Percentiles rank a stretch among this genome's conserved stretches.
phyloP scores from a whole-genome alignment of 2,888 invertebrate species.

The Tipula unca region DNA sequence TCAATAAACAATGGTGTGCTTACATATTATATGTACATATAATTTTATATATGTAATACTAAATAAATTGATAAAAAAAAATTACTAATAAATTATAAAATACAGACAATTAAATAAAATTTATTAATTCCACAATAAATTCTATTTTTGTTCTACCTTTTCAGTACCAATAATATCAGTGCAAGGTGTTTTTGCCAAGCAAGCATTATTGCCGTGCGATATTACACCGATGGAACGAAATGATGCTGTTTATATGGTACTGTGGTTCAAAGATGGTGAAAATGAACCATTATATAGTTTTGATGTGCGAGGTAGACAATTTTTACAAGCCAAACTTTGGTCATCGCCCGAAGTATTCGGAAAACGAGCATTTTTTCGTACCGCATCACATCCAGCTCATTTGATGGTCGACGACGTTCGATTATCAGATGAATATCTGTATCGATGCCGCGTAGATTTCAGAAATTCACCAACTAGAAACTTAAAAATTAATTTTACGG shows the following conservation, averaged over 20 bases:
- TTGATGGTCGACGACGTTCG: slow-evolving; percentile 56
- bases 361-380: slow-evolving; percentile 74
- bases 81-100: too few species aligned
- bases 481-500: slow-evolving; percentile 63
- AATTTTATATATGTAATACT: too few species aligned
- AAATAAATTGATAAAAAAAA: too few species aligned
- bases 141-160: slow-evolving; percentile 31
- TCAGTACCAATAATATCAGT: slow-evolving; percentile 74
- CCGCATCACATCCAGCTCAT: slow-evolving; percentile 70
- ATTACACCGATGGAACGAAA: slow-evolving; percentile 69
- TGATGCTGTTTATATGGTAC: slow-evolving; percentile 78
- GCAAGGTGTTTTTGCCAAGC: slow-evolving; percentile 71
- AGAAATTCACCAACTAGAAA: slow-evolving; percentile 64
- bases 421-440: slow-evolving; percentile 57
- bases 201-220: slow-evolving; percentile 78
- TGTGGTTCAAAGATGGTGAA: slow-evolving; percentile 81
- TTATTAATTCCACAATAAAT: too few species aligned
- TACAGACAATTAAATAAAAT: too few species aligned
- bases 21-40: too few species aligned
- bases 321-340: slow-evolving; percentile 73
- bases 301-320: slow-evolving; percentile 66
- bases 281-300: slow-evolving; percentile 78
- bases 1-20: too few species aligned
- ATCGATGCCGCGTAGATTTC: slow-evolving; percentile 66
- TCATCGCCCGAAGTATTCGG: slow-evolving; percentile 68